Conservation (phyloP, 2,888 invertebrate species). For the Cheiracanthium punctorium region DNA sequence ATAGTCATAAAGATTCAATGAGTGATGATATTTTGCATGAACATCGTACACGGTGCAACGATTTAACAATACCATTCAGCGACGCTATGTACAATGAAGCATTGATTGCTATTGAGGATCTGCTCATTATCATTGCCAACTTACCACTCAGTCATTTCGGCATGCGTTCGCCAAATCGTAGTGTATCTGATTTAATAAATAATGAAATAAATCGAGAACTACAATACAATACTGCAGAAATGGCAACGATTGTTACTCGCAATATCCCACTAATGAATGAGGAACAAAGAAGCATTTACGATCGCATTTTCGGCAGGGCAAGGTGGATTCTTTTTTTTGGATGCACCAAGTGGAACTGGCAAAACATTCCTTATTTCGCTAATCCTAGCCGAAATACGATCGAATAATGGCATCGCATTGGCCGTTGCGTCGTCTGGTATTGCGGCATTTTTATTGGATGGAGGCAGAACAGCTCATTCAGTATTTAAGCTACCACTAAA, state of each 20-base stretch:
- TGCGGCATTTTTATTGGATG: conserved; percentile 75
- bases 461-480: conserved; percentile 76
- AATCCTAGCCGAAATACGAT: neutral
- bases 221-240: no score
- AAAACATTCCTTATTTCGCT: neutral
- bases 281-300: no score
- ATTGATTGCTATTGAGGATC: conserved; percentile 31
- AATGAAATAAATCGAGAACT: no score
- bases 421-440: conserved; percentile 74
- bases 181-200: no score
- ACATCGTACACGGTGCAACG: conserved; percentile 29
- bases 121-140: conserved; percentile 16
- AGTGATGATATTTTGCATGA: conserved; percentile 16
- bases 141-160: no score
- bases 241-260: no score
- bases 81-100: conserved; percentile 25
- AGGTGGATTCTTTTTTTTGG: no score
- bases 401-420: conserved; percentile 72
- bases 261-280: no score
- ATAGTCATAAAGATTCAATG: no score
- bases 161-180: no score
- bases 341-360: no score
- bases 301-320: no score
- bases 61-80: conserved; percentile 28
- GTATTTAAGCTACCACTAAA: conserved; percentile 75